Evolutionary conservation across 1,140 invertebrate species (phyloP).

Genomic region (Caerostris darwini): DNA sequence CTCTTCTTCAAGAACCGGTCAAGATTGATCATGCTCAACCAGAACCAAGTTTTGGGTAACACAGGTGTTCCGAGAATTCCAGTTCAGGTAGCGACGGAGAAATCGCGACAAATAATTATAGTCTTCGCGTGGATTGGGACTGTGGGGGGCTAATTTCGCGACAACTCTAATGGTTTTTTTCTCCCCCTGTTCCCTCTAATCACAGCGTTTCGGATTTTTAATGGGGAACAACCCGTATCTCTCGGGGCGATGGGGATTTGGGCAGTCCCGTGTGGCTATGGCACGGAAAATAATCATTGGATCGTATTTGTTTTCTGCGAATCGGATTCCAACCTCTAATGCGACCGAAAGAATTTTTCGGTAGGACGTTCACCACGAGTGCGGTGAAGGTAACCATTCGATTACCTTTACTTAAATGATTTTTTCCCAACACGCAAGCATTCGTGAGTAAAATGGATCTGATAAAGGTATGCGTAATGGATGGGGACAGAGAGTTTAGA

Average conservation of each 20-base stretch:
- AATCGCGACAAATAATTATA: conserved; percentile 76
- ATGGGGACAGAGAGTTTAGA: too few species aligned
- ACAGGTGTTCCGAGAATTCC: conserved; percentile 75
- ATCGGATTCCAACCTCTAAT: neutral
- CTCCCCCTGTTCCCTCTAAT: conserved; percentile 41
- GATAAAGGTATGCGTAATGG: neutral
- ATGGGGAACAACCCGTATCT: conserved; percentile 27
- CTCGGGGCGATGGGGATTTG: conserved; percentile 37
- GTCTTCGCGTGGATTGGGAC: conserved; percentile 32
- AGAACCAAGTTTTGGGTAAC: conserved; percentile 74
- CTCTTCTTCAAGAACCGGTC: conserved; percentile 53
- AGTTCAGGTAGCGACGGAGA: conserved; percentile 68
- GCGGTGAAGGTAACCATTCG: neutral
- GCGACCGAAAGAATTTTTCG: neutral
- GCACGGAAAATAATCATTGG: conserved; percentile 10
- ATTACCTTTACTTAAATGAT: conserved; percentile 1
- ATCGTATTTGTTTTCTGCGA: conserved; percentile 19
- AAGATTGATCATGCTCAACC: conserved; percentile 77
- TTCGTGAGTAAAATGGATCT: neutral
- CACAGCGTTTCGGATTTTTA: conserved; percentile 73
- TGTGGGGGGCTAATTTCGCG: conserved; percentile 64
- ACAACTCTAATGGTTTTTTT: conserved; percentile 73
- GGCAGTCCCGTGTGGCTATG: conserved; percentile 5
- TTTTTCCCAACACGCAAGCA: neutral
- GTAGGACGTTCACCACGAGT: neutral